Conservation (phyloP, 2,113 vertebrate genomes). For the Gopherus flavomarginatus region DNA sequence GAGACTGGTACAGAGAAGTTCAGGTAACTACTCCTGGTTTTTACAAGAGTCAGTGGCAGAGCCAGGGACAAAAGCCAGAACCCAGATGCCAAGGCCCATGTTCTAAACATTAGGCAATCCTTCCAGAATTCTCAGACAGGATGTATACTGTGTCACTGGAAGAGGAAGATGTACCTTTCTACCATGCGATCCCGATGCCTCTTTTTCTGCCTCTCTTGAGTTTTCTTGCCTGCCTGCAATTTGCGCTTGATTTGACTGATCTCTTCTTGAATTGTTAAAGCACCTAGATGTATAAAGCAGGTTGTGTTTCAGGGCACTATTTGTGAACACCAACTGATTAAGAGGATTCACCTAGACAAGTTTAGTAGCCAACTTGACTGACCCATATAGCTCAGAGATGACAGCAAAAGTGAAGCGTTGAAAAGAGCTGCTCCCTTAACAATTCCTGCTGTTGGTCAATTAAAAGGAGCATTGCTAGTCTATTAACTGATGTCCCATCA, state of each 20-base stretch:
- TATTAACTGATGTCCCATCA: fast-evolving
- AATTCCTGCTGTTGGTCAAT: background rate
- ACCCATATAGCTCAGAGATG: fast-evolving
- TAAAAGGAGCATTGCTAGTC: fast-evolving
- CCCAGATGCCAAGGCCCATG: background rate
- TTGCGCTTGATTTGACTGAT: slow-evolving; percentile 77
- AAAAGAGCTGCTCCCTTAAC: background rate
- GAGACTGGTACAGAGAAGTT: background rate
- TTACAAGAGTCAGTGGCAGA: background rate
- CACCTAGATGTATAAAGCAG: slow-evolving; percentile 45
- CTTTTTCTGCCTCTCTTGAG: slow-evolving; percentile 85
- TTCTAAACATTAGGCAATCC: fast-evolving
- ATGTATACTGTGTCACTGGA: background rate
- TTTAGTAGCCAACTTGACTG: background rate
- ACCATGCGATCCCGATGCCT: slow-evolving; percentile 87
- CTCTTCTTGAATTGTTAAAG: slow-evolving; percentile 79
- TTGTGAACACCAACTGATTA: background rate
- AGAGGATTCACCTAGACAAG: background rate
- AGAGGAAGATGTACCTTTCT: slow-evolving; percentile 84
- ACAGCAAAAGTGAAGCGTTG: too few relatives aligned
- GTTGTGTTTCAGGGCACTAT: background rate
- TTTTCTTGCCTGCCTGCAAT: slow-evolving; percentile 76
- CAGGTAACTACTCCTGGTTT: background rate
- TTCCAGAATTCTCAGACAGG: background rate
- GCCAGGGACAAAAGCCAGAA: fast-evolving